Evolutionary conservation across 2,797 vertebrate genomes (phyloP), one percentile per base, ranked within the genome.

Genomic region (Molossus alvarezi): DNA sequence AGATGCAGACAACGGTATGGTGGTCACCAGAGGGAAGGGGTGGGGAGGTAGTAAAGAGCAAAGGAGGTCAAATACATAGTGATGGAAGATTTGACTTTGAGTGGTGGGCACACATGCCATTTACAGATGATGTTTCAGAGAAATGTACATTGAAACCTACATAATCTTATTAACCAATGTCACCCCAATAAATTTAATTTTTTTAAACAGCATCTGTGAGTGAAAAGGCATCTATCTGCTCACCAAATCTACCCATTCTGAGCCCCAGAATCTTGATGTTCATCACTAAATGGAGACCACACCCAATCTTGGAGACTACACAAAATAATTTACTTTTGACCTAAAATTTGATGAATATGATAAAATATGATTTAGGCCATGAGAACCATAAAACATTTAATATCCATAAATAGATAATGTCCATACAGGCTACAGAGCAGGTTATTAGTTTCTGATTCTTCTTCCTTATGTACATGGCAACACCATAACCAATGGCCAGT

Each of bases 351-450:
- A 88, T 41, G 5, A 48, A 64, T 4, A 25, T 1, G 7, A 55
- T 60, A 72, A 92, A 84, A 87, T 67, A 21, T n/a, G 11, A 57
- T 58, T 87, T 51, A 51, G 86, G 45, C 27, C 57, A 86, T 27
- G 79, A 82, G 25, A 71, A 6, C 17, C 77, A 62, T 37, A 41
- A 92, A 76, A 88, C 23, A 84, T 71, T 92, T 76, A 58, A 84
- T 81, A n/a, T 65, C 27, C 65, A 80, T n/a, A 84, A 64, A 48
- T 25, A 11, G 64, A 53, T 3, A 65, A 57, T 23, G 27, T 53
- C 67, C 21, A 53, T 6, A 92, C 13, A 79, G 53, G 27, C 67
- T 87, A 77, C 62, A 90, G 29, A 67, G 51, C 33, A 21, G 33
- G 29, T 65, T 81, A 57, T 20, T 67, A 55, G 20, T 60, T 69